Base-by-base conservation (phyloP, 2,888 invertebrate species). In the Cheilosia scutellata region DNA sequence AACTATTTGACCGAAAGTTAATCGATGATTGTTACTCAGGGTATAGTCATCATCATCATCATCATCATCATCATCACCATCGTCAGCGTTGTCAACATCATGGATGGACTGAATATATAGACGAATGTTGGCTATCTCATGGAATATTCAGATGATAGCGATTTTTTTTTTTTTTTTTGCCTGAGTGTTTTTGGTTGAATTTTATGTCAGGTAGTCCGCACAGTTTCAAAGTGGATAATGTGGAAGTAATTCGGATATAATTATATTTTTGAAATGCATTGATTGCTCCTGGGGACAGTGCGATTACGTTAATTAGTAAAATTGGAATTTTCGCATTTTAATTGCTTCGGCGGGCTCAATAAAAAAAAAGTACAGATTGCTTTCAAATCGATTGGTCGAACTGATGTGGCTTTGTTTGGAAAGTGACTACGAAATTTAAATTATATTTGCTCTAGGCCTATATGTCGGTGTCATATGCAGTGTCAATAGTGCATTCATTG, bases 1-100 rank as follows among this genome's bases (percentile, higher is more conserved):
- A 84, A 75, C 79, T 79, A 84, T 84, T 86, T 82, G 86, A 82
- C 82, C 86, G 66, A 77, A 83, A 72, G 82, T 82, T 82, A 77
- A 86, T 77, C 77, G 76, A 82, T 86, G 72, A 80, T 72, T 84
- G 70, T 75, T 65, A 71, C 65, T 70, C 84, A 65, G 70, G 53
- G 68, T 53, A 79, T 51, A 63, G 51, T 62, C 57, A 58, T 65
- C 62, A 58, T 70, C 68, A 63, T 63, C 66, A 65, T 79, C 55
- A 60, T 58, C 16, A 31, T 13, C 33, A 58, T 33, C 20, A 7
- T 3, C 51, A 5, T 53, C 42, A 5, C 9, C 16, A 11, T 53
- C 53, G 25, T 7, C 44, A 27, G 47, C 9, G 44, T 70, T n/a
- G 57, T 37, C 29, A 29, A 57, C 29, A 20, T 57, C 47, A 25